phyloP scores from a whole-genome alignment of 2,888 invertebrate genomes.

The Synanthedon myopaeformis region DNA sequence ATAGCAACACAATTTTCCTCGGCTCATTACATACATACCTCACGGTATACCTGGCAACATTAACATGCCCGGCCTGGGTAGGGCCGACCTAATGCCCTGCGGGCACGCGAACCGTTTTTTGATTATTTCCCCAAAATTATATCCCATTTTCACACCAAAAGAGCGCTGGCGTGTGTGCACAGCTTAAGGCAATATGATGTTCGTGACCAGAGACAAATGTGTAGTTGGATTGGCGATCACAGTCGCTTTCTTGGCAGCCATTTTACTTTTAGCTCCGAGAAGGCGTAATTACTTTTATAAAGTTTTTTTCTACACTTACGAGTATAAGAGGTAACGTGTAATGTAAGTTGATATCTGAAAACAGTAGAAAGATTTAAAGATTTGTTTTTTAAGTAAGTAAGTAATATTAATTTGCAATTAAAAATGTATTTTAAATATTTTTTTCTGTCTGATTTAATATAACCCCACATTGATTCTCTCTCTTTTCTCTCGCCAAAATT shows the following conservation, averaged over 20 bases:
- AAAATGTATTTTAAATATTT: no score
- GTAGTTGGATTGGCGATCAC: slow-evolving; percentile 21
- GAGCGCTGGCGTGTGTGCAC: slow-evolving; percentile 36
- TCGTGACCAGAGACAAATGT: slow-evolving; percentile 57
- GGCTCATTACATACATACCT: slow-evolving; percentile 67
- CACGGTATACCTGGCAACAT: slow-evolving; percentile 59
- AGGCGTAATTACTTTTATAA: slow-evolving; percentile 1
- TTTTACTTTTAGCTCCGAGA: slow-evolving; percentile 7
- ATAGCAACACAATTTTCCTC: slow-evolving; percentile 69
- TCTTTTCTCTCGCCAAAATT: no score
- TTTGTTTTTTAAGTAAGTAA: no score
- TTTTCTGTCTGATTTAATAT: no score
- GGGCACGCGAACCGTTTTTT: slow-evolving; percentile 66
- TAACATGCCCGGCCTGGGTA: slow-evolving; percentile 59
- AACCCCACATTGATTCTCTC: no score
- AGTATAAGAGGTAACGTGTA: background rate
- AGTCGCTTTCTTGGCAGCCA: slow-evolving; percentile 25
- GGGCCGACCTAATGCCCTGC: slow-evolving; percentile 59
- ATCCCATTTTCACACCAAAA: slow-evolving; percentile 65
- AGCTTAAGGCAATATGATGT: slow-evolving; percentile 31
- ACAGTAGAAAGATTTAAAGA: no score
- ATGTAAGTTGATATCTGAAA: no score
- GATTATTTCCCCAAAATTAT: slow-evolving; percentile 69
- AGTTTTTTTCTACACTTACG: background rate
- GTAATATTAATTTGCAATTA: no score